These are phyloP conservation scores for Drosophila paracracens DNA, from an alignment of 2,888 invertebrate genomes.

Conservation along the genomic window DNA sequence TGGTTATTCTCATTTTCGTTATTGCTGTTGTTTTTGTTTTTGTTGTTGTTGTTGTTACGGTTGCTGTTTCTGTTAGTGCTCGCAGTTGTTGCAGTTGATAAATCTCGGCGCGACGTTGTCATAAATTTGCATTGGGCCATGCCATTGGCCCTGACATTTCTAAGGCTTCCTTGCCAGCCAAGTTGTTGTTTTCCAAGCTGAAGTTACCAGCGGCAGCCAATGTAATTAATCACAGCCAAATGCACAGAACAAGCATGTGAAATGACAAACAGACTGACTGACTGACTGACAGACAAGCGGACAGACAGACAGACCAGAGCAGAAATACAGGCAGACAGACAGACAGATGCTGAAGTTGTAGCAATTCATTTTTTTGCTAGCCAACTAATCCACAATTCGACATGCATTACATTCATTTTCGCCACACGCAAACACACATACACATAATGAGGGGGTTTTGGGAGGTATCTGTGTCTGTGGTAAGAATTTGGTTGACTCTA, in stretches of 20 bases:
- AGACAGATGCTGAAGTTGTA: conserved; percentile 56
- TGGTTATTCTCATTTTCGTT: conserved; percentile 61
- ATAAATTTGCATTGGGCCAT: conserved; percentile 78
- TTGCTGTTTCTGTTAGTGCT: conserved; percentile 36
- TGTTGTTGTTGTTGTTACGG: conserved; percentile 24
- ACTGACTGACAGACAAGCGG: conserved; percentile 37
- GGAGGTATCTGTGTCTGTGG: conserved; percentile 54
- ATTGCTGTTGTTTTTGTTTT: conserved; percentile 48
- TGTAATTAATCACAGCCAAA: conserved; percentile 81
- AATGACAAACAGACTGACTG: conserved; percentile 64
- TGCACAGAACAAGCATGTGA: conserved; percentile 78
- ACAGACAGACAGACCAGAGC: conserved; percentile 21
- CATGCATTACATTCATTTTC: conserved; percentile 69
- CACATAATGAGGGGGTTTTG: conserved; percentile 19
- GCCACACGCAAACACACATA: conserved; percentile 44
- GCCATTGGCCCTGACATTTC: conserved; percentile 80
- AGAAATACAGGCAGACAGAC: conserved; percentile 35
- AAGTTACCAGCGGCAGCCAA: conserved; percentile 67
- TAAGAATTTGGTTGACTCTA: conserved; percentile 76
- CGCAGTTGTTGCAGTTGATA: conserved; percentile 71
- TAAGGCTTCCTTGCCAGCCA: conserved; percentile 74
- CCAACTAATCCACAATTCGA: conserved; percentile 74
- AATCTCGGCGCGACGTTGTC: conserved; percentile 73
- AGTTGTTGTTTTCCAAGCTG: conserved; percentile 36
- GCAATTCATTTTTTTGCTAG: conserved; percentile 55